Evolutionary conservation across 2,797 vertebrate species (phyloP).

Genomic region (Chelonia mydas): DNA sequence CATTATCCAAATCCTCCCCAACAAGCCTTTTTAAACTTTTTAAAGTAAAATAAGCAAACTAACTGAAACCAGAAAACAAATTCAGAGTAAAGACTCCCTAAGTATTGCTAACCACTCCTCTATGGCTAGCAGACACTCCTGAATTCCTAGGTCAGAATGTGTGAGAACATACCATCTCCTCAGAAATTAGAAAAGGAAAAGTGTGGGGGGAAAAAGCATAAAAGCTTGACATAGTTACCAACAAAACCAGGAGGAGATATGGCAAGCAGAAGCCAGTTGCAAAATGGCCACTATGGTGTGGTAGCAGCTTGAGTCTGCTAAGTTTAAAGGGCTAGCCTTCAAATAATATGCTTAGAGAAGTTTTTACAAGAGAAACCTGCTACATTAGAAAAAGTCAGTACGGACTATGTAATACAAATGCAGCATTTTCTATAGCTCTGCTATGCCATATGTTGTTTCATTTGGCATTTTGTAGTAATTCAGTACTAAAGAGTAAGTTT

Average conservation of each 20-base stretch:
- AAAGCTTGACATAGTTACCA: neutral
- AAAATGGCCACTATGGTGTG: neutral
- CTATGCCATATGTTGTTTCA: neutral
- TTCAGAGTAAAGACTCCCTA: neutral
- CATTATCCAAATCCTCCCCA: neutral
- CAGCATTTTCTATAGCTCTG: neutral
- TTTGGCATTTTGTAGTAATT: neutral
- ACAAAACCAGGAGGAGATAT: neutral
- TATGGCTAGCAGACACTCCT: neutral
- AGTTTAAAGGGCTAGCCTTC: neutral
- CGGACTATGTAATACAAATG: accelerated
- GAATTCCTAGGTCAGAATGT: neutral
- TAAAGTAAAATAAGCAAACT: neutral
- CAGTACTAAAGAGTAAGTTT: neutral
- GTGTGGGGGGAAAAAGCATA: neutral
- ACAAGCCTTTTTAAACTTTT: neutral
- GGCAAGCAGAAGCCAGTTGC: neutral
- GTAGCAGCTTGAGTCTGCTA: neutral
- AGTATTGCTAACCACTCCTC: neutral
- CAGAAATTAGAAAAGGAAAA: neutral
- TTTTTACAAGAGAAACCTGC: neutral
- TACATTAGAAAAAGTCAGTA: neutral
- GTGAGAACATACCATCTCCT: neutral
- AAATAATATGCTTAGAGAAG: neutral
- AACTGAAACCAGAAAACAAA: neutral